Percentiles rank a stretch among this genome's conserved stretches.
Conservation (phyloP, 2,888 invertebrate genomes). For the Drosophila kuntzei region DNA sequence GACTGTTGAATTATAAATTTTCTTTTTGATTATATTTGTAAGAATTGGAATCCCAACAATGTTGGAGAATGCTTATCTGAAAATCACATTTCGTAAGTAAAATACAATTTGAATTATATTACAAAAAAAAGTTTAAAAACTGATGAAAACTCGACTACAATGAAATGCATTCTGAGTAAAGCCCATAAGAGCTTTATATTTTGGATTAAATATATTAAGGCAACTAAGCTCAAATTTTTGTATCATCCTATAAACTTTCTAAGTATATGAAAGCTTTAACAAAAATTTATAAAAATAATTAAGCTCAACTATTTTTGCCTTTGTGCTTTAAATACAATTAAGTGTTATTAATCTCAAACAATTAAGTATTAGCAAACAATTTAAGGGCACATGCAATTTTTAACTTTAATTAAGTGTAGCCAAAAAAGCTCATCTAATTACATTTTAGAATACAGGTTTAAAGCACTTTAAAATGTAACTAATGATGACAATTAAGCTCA, state of each 20-base stretch:
- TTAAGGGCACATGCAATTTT: neutral
- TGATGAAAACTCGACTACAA: no score
- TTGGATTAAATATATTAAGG: no score
- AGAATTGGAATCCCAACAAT: neutral
- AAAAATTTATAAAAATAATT: no score
- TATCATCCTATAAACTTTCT: no score
- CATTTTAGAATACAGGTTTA: no score
- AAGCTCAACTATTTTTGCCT: no score
- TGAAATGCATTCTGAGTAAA: no score
- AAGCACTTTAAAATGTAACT: neutral
- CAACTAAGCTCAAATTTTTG: neutral
- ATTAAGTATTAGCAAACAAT: neutral
- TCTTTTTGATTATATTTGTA: conserved; percentile 9
- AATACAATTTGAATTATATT: no score
- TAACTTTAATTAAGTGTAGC: neutral
- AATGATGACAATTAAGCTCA: no score
- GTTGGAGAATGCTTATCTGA: neutral
- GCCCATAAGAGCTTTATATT: neutral
- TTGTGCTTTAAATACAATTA: no score
- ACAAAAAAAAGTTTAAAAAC: no score
- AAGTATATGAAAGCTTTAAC: neutral
- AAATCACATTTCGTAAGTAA: neutral
- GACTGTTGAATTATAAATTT: conserved; percentile 16
- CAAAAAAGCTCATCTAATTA: neutral
- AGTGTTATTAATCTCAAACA: no score